These are phyloP conservation scores for Macrosiphum euphorbiae DNA, from an alignment of 2,888 invertebrate genomes.

Conservation along the genomic window DNA sequence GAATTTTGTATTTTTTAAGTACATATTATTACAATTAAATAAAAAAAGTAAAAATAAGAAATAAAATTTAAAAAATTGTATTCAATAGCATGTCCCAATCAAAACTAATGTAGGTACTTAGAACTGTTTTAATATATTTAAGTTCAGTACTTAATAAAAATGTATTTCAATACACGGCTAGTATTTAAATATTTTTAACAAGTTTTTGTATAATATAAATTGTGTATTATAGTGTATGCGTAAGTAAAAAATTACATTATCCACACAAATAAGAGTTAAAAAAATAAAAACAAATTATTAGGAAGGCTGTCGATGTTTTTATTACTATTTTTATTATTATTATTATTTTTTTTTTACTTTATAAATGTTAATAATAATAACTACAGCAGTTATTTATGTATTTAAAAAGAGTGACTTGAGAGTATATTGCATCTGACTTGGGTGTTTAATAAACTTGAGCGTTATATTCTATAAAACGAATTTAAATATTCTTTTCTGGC, in stretches of 20 bases:
- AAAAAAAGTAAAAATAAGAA: too few relatives aligned
- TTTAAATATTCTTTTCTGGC: constrained; percentile 61
- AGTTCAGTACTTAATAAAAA: not conserved
- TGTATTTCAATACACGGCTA: not conserved
- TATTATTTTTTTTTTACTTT: not conserved
- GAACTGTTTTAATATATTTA: not conserved
- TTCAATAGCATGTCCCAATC: too few relatives aligned
- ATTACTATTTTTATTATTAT: not conserved
- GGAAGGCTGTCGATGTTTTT: not conserved
- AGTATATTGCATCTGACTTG: constrained; percentile 55
- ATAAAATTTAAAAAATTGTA: too few relatives aligned
- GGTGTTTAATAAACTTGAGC: constrained; percentile 46
- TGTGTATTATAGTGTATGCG: not conserved
- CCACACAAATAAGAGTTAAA: not conserved
- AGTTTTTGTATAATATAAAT: not conserved
- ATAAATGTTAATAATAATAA: not conserved
- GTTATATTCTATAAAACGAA: constrained; percentile 41
- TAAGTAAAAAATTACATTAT: not conserved
- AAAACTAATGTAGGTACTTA: too few relatives aligned
- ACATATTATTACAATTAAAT: too few relatives aligned
- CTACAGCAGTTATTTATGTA: not conserved
- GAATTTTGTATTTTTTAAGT: too few relatives aligned
- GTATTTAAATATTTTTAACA: not conserved
- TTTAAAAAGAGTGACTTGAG: constrained; percentile 30
- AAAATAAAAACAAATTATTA: not conserved